Conservation (phyloP, 2,797 vertebrate species). For the Eutrigla gurnardus region DNA sequence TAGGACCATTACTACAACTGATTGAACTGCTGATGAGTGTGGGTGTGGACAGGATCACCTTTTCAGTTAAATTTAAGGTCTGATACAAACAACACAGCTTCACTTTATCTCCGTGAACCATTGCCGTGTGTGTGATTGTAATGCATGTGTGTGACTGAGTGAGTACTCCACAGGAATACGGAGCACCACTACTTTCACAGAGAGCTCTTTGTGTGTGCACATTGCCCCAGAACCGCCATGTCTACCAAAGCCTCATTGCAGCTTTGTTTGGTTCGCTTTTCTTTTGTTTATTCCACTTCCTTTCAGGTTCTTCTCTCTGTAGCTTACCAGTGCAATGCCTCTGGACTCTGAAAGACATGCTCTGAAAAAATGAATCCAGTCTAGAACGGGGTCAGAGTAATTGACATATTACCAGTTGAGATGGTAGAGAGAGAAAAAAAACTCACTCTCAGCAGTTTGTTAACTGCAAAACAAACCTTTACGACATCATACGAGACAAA, state of each 20-base stretch:
- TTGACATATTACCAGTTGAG: background rate
- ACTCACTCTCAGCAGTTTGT: conserved; percentile 8
- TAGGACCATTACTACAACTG: background rate
- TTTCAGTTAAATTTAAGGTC: background rate
- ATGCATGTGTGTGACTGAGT: conserved; percentile 42
- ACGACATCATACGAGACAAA: background rate
- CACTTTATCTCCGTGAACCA: conserved; percentile 9
- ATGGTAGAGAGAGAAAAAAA: background rate
- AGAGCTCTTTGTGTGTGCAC: conserved; percentile 77
- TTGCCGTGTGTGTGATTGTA: conserved; percentile 29
- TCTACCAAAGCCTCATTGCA: conserved; percentile 59
- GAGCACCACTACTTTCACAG: conserved; percentile 73
- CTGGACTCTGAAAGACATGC: conserved; percentile 16
- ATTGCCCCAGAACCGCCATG: conserved; percentile 59
- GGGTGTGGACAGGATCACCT: background rate
- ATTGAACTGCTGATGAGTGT: background rate
- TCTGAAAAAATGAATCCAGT: conserved; percentile 9
- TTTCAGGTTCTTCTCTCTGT: conserved; percentile 69
- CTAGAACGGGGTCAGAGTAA: background rate
- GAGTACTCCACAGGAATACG: conserved; percentile 79
- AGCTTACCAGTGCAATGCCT: conserved; percentile 67
- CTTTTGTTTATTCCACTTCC: conserved; percentile 75
- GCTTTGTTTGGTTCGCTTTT: conserved; percentile 67
- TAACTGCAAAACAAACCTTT: background rate
- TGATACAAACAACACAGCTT: background rate